Evolutionary conservation across 2,888 invertebrate species (phyloP).

Genomic region (Tiliacea citrago): DNA sequence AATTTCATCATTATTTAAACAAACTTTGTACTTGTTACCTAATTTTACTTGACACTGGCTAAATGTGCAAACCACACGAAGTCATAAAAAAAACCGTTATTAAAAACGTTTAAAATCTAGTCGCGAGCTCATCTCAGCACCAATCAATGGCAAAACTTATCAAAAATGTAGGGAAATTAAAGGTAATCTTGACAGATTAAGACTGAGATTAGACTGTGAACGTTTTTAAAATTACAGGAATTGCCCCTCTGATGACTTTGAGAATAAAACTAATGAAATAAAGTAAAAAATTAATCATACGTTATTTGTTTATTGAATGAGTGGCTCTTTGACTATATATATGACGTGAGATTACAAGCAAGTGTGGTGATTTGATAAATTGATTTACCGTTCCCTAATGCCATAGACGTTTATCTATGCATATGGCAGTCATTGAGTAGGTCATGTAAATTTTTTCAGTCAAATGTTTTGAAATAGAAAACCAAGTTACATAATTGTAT

Average conservation of each 20-base stretch:
- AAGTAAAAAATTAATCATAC: not conserved
- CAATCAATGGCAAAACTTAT: no score
- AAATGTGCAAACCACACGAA: no score
- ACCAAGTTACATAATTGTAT: not conserved
- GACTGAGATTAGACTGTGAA: no score
- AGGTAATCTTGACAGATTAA: no score
- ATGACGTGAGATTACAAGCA: not conserved
- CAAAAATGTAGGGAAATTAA: no score
- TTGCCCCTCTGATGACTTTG: not conserved
- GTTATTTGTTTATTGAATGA: not conserved
- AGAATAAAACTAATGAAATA: not conserved
- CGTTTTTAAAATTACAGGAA: no score
- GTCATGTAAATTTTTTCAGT: not conserved
- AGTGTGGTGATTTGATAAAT: not conserved
- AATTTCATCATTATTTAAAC: no score
- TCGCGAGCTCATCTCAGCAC: no score
- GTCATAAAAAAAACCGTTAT: no score
- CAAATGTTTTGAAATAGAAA: not conserved
- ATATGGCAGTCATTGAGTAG: not conserved
- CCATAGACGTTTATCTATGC: not conserved
- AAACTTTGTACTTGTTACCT: no score
- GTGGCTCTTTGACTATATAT: not conserved
- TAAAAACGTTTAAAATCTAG: not conserved
- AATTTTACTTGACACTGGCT: no score
- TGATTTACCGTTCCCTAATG: not conserved